Base-by-base conservation (phyloP, 2,113 vertebrate species). In the Emydocephalus ijimae region DNA sequence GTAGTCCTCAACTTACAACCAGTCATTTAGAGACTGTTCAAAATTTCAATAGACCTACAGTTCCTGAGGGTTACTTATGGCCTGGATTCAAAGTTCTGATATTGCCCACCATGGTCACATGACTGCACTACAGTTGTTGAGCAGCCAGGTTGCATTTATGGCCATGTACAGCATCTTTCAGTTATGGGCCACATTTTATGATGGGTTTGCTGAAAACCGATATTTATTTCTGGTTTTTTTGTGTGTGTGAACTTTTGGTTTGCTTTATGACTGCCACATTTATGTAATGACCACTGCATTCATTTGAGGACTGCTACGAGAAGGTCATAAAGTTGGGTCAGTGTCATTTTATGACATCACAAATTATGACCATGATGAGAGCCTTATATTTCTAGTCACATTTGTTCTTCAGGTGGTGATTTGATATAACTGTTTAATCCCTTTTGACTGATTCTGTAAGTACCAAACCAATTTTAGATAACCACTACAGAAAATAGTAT, bases 401-500 rank as follows among this genome's bases (percentile, higher is more conserved):
- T 85, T 61, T 89, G 56, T 54, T 87, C 89, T 93, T 87, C 26
- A 88, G 29, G 26, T 61, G 87, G 85, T 45, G 24, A 64, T 57
- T 23, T 5, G 0, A 1, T 29, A 20, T 29, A 92, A 11, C 39
- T 7, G 24, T 90, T 86, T 61, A 64, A 20, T 93, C 34, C 0
- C 0, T 88, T 94, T 93, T 29, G 14, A 93, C 45, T 90, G n/a
- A 24, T 87, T 6, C 3, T 92, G 8, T 24, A 94, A 57, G 91
- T 26, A 92, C 12, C 54, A n/a, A 3, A 85, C 81, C 87, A 87
- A 94, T 43, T 85, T 93, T 93, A 0, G 91, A 88, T 29, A 92
- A 92, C 85, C 55, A 88, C n/a, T 57, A 88, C 43, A 64, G 74
- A 92, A 92, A 93, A 2, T 91, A 93, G 29, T 0, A 74, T n/a